A percentile compares a stretch with the other conserved stretches of the same genome.
Evolutionary conservation across 1,140 invertebrate genomes (phyloP).

Genomic region (Lasaia peninsularis): DNA sequence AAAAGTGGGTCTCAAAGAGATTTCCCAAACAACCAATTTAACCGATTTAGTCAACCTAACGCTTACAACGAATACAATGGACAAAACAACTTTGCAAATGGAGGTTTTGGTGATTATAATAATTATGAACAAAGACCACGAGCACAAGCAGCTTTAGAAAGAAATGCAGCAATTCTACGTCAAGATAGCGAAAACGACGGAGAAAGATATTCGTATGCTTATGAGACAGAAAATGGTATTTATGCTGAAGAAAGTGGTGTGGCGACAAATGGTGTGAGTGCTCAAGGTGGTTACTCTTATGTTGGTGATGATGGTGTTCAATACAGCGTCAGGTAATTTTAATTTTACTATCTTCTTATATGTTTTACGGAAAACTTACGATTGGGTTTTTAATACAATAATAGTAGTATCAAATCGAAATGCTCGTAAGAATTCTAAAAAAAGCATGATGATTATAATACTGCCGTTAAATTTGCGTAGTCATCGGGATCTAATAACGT

Average conservation of each 20-base stretch:
- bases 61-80: background rate
- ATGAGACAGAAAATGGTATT: slow-evolving; percentile 65
- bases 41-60: background rate
- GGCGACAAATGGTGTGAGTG: slow-evolving; percentile 55
- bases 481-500: no score
- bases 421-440: no score
- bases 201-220: slow-evolving; percentile 56
- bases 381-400: no score
- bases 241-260: slow-evolving; percentile 57
- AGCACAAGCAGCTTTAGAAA: slow-evolving; percentile 51
- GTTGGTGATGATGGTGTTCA: slow-evolving; percentile 81
- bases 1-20: slow-evolving; percentile 18
- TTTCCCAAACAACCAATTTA: background rate
- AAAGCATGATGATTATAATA: no score
- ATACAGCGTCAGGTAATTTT: slow-evolving; percentile 51
- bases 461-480: no score
- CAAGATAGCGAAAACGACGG: slow-evolving; percentile 51
- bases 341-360: no score
- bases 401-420: no score
- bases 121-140: slow-evolving; percentile 30
- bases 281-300: slow-evolving; percentile 56
- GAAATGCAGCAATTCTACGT: slow-evolving; percentile 56
- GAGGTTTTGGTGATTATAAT: background rate
- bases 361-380: no score
- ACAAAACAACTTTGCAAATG: background rate